phyloP scores from a whole-genome alignment of 2,113 vertebrate genomes.

The Tenebrosternarchus preto region DNA sequence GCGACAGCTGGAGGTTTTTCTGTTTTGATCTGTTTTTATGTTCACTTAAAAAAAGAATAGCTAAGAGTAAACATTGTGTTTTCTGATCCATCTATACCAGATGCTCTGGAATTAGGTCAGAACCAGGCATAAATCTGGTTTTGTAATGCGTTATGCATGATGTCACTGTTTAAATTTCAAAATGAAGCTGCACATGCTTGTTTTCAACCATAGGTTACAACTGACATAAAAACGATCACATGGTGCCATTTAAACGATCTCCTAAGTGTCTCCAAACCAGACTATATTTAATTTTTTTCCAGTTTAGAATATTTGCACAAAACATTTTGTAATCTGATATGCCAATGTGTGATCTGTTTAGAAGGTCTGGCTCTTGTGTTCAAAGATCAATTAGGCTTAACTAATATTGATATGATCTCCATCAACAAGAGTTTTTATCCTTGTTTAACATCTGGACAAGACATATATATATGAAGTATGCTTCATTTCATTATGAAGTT shows the following conservation, averaged over 20 bases:
- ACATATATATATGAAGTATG: not conserved
- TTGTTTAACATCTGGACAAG: not conserved
- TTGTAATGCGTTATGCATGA: slow-evolving; percentile 14
- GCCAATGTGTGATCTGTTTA: not conserved
- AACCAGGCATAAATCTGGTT: slow-evolving; percentile 26
- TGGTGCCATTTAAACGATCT: too few species aligned
- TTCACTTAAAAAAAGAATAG: slow-evolving; percentile 29
- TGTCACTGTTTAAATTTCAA: not conserved
- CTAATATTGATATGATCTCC: not conserved
- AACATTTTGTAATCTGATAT: not conserved
- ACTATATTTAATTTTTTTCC: not conserved
- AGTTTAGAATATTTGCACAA: not conserved
- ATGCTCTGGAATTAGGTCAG: slow-evolving; percentile 22
- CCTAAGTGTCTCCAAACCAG: not conserved
- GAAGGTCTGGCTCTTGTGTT: not conserved
- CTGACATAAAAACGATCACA: too few species aligned
- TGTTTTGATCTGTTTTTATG: too few species aligned
- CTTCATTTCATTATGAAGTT: not conserved
- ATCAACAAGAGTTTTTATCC: not conserved
- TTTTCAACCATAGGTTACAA: not conserved
- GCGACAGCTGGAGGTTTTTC: too few species aligned
- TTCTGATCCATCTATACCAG: not conserved
- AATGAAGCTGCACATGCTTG: not conserved
- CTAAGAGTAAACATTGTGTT: slow-evolving; percentile 6
- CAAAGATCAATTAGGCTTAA: not conserved